Base-by-base conservation (phyloP, 2,888 invertebrate species). In the Hypercompe scribonia region DNA sequence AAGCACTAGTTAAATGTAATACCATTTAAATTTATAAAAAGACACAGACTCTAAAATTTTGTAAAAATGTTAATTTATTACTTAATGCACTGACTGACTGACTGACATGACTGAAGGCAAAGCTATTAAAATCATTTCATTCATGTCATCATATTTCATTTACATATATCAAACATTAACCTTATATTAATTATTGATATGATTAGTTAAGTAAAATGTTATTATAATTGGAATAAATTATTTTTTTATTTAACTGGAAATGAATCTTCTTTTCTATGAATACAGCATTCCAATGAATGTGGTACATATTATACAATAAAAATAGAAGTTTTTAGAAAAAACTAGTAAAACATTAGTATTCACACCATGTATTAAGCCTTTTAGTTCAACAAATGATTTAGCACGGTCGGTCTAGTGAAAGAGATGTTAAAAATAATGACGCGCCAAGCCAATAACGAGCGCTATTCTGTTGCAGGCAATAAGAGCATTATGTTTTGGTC, bases 401-500 rank as follows among this genome's bases (percentile, higher is more conserved):
- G 74, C 69, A 70, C 70, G 69, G 72, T 74, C 65, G 68, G 68
- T 68, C 34, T 79, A 72, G 73, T 79, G 73, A 83, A 76, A 78
- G 71, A 83, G 70, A 72, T 69, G 61, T 69, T 69, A 81, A 65
- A 82, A 81, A 81, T 86, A 87, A 88, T 87, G 86, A 84, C 78
- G 78, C 84, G 82, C 77, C 84, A 80, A 84, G 78, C 68, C 72
- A 80, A 78, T 87, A 88, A 89, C 86, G 86, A 79, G 76, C 71
- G 78, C 80, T 82, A 86, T 87, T 88, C 83, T 83, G 82, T 83
- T 80, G 82, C 78, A 86, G 78, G 70, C 74, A 83, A 84, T 78
- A 83, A 81, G 78, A 82, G 74, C 84, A 86, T 86, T 85, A 86
- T 74, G 85, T 87, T 87, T 88, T 88, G 84, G 85, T 86, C 81